phyloP scores from a whole-genome alignment of 2,888 invertebrate species.

The Chymomyza procnemis region DNA sequence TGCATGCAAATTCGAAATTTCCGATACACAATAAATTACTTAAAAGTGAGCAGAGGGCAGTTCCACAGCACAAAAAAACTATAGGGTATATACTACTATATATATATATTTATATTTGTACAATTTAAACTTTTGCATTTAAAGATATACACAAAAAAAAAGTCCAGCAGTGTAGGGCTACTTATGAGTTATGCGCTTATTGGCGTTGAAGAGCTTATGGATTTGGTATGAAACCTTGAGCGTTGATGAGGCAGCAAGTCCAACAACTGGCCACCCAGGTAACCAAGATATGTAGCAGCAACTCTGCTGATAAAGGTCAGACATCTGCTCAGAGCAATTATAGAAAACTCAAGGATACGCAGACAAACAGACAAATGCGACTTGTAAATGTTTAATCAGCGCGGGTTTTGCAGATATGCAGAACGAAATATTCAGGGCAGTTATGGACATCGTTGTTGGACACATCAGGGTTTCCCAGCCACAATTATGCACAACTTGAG shows the following conservation, averaged over 20 bases:
- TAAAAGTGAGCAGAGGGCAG: conserved; percentile 53
- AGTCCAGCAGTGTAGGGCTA: not conserved
- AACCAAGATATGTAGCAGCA: not conserved
- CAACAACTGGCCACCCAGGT: not conserved
- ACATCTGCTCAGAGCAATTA: not conserved
- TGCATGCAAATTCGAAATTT: conserved; percentile 75
- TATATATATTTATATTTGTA: no score
- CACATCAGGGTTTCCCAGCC: no score
- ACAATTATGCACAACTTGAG: no score
- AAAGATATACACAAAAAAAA: not conserved
- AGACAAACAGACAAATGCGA: not conserved
- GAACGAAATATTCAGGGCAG: not conserved
- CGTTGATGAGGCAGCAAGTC: not conserved
- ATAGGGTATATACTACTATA: not conserved
- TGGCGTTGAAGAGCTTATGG: not conserved
- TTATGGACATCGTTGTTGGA: no score
- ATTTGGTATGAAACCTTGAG: not conserved
- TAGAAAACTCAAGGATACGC: not conserved
- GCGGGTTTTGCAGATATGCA: not conserved
- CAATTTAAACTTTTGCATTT: not conserved
- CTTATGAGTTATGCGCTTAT: not conserved
- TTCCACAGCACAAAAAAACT: conserved; percentile 3
- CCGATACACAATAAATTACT: conserved; percentile 75
- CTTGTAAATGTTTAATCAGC: not conserved
- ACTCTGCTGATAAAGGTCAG: not conserved